Evolutionary conservation across 2,797 vertebrate species (phyloP), one percentile per base, ranked within the genome.

Genomic region (Myripristis murdjan): DNA sequence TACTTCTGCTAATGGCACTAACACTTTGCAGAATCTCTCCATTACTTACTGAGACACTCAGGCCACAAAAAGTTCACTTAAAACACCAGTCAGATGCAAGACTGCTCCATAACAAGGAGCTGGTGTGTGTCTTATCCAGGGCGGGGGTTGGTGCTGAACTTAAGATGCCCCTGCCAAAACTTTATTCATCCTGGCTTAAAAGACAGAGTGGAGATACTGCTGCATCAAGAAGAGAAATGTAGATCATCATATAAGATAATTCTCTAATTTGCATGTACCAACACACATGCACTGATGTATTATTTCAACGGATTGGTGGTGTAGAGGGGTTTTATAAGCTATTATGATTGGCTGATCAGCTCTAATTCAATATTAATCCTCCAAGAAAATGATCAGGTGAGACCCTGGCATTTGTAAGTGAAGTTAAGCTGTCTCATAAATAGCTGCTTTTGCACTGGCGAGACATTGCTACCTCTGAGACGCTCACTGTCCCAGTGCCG

Each of bases 181-280:
- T 70, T 73, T 56, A 56, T 64, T 54, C 24, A 33, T 61, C 43
- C 33, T 51, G 52, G 0, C 57, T 78, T 75, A 60, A 60, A 61
- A 85, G 26, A 26, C 73, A 52, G 18, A 66, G 51, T 20, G 56
- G 61, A 59, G 23, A 54, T 26, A 56, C 15, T 0, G 18, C 28
- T 44, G 41, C 60, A 56, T 64, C 51, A 55, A 7, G 7, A 20
- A 47, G 43, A 53, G 56, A 44, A 72, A 51, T 51, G 48, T 64
- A 71, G 53, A 37, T 77, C 6, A 68, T 26, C 35, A 23, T 22
- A 33, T 24, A 62, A 66, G 66, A 73, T 15, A 23, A 48, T 65
- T 58, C 35, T 56, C n/a, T 4, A 9, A 63, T 64, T 48, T 73
- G 28, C 20, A 69, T 61, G 6, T 14, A 6, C 10, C 48, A 5